Base-by-base conservation (phyloP, 1,140 invertebrate species). In the Laodelphax striatellus region DNA sequence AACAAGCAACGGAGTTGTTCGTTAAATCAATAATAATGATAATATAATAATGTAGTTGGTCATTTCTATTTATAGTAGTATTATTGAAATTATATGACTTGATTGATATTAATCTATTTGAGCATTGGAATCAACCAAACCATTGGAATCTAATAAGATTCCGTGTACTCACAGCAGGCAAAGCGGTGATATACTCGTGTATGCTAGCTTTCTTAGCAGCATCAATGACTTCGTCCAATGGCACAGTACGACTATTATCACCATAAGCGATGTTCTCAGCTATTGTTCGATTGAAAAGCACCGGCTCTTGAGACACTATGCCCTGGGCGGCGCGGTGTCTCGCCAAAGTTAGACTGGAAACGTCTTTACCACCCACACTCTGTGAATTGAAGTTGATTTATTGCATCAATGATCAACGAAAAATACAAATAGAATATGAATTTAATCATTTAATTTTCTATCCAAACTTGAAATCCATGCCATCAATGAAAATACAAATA, bases 261-360 rank as follows among this genome's bases (percentile, higher is more conserved):
- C 88, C 88, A 66, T 86, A 86, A 14, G 82, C 75, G 57, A 92
- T 89, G 71, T 91, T 92, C 70, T 89, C 85, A 17, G 73, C 78
- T 16, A 92, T 85, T 0, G 83, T 83, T 1, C 79, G 81, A 31
- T 81, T 83, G 64, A 90, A 91, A 0, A 91, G 73, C 14, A 87
- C 80, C 0, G 88, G 87, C 66, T 91, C 87, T 73, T 92, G 89
- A 2, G 86, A 83, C 0, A 91, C 88, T 16, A 90, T 79, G 11
- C 86, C 87, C 52, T 90, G 83, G 52, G 82, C 77, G 11, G 75
- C 72, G 3, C 86, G 75, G 17, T 90, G 68, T 83, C 84, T 89
- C 19, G 77, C 76, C 1, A 90, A 72, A 62, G 87, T 84, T 6
- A 88, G 66, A 16, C 79, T 73, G 62, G 76, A 76, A 0, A 88